Base-by-base conservation (phyloP, 2,888 invertebrate genomes). In the Hypolimnas misippus region DNA sequence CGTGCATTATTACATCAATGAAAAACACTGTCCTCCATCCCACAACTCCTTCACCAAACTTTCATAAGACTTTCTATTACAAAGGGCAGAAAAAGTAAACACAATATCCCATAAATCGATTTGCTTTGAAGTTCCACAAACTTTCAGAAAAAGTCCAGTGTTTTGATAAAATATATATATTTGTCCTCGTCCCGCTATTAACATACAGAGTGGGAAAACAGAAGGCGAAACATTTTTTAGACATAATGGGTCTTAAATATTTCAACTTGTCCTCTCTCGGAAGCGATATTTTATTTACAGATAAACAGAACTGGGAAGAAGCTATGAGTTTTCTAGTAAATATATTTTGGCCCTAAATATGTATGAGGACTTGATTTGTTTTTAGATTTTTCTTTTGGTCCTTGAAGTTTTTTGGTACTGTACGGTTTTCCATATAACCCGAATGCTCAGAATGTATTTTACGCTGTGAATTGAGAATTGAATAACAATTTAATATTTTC, bases 191-290 rank as follows among this genome's bases (percentile, higher is more conserved):
- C 42, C 42, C 42, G 8, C 49, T 64, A 72, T 73, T 72, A 68
- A 56, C 70, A 70, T 73, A 71, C 68, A 73, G 68, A 73, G 70
- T 72, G 62, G 59, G 68, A 67, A 62, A 56, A 53, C 61, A 51
- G 65, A 64, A 52, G 63, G 58, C 42, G 16, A 19, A 49, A 58
- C 66, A 68, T 70, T 69, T 71, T 71, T 71, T 60, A 70, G 51
- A 64, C 68, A 68, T 72, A 72, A 72, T 70, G 65, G 68, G 58
- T 66, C 66, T 68, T 73, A 72, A 73, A 74, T 71, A 74, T 72
- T 70, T 70, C 66, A 74, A 69, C 68, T 67, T 57, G 69, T 67
- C 70, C 65, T 56, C 66, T 67, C 62, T 69, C 46, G 33, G 38
- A 58, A 56, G 54, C 67, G 46, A 67, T 70, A 63, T 65, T 51